These are phyloP conservation scores for Phaethon lepturus DNA, from an alignment of 2,113 vertebrate species.

Conservation along the genomic window DNA sequence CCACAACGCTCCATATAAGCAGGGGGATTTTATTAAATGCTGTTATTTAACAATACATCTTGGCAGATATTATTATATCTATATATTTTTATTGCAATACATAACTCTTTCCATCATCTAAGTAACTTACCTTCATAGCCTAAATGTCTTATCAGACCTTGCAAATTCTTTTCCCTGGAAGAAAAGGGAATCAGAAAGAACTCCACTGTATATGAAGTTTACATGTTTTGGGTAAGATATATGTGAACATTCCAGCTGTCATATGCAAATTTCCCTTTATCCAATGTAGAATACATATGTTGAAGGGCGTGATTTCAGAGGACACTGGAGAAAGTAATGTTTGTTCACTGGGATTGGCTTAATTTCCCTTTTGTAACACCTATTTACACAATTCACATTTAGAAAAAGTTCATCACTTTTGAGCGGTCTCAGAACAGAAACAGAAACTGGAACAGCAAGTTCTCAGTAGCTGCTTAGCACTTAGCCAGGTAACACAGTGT, in stretches of 20 bases:
- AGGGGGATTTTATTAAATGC: not conserved
- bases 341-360: not conserved
- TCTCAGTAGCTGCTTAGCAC: not conserved
- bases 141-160: not conserved
- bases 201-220: not conserved
- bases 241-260: not conserved
- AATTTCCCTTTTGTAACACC: not conserved
- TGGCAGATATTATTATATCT: not conserved
- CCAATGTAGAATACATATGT: not conserved
- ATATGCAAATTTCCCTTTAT: not conserved
- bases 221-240: not conserved
- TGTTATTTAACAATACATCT: not conserved
- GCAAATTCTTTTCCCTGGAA: not conserved
- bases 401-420: not conserved
- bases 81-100: not conserved
- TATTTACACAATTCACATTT: not conserved
- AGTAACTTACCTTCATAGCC: not conserved
- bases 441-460: not conserved
- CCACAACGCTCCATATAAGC: not conserved
- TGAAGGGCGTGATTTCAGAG: not conserved
- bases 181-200: not conserved
- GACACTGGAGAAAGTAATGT: not conserved
- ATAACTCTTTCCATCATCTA: not conserved
- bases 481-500: not conserved
- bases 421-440: not conserved